phyloP scores from a whole-genome alignment of 1,140 invertebrate species.

The Condylostylus longicornis region DNA sequence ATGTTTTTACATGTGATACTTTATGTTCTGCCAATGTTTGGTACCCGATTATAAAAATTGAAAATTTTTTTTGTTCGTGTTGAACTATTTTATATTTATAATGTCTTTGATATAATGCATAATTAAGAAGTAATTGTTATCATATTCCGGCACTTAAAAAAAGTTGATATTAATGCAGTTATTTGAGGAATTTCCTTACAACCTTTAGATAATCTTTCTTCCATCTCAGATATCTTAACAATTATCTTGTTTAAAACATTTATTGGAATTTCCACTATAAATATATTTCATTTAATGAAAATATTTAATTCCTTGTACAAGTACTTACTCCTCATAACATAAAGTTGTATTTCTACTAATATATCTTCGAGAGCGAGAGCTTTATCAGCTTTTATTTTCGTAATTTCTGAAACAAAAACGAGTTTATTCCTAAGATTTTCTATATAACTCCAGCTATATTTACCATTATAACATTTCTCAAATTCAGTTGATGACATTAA shows the following conservation, averaged over 20 bases:
- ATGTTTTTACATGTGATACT: too few species aligned
- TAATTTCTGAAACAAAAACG: conserved; percentile 48
- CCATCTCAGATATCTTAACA: conserved; percentile 68
- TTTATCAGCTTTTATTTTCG: conserved; percentile 69
- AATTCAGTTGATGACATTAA: conserved; percentile 75
- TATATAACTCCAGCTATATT: neutral
- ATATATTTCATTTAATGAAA: conserved; percentile 5
- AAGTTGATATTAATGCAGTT: conserved; percentile 63
- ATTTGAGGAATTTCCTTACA: conserved; percentile 73
- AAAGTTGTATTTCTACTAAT: conserved; percentile 70
- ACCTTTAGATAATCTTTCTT: conserved; percentile 59
- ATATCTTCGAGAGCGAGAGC: conserved; percentile 83
- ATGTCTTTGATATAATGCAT: too few species aligned
- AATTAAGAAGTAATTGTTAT: too few species aligned
- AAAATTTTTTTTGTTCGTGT: too few species aligned
- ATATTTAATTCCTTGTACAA: conserved; percentile 3
- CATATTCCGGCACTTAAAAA: conserved; percentile 51
- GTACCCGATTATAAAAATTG: too few species aligned
- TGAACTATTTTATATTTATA: too few species aligned
- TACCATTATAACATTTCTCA: conserved; percentile 67
- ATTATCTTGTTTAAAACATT: conserved; percentile 56
- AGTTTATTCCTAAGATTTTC: conserved; percentile 3
- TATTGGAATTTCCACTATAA: conserved; percentile 69
- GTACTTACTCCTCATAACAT: conserved; percentile 65
- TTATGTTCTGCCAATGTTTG: too few species aligned